These are phyloP conservation scores for Thaumetopoea pityocampa DNA, from an alignment of 1,140 invertebrate genomes.

Conservation along the genomic window DNA sequence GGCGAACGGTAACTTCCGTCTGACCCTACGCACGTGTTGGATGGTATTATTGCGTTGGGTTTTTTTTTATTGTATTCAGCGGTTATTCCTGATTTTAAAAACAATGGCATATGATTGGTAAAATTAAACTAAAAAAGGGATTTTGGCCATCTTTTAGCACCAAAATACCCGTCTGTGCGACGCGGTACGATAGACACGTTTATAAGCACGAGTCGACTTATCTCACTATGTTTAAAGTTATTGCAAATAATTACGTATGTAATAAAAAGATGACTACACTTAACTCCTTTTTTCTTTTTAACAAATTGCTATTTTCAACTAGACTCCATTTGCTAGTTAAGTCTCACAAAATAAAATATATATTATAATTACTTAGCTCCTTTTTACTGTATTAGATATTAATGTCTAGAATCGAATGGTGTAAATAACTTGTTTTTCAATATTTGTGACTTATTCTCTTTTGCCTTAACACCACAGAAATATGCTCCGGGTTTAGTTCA, in stretches of 20 bases:
- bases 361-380: not conserved
- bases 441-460: too few species aligned
- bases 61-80: constrained; percentile 3
- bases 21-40: constrained; percentile 4
- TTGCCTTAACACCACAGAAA: too few species aligned
- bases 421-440: too few species aligned
- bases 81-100: constrained; percentile 3
- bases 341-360: constrained; percentile 1
- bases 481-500: too few species aligned
- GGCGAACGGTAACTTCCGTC: constrained; percentile 19
- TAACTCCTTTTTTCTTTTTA: not conserved
- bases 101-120: not conserved
- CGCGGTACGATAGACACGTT: not conserved
- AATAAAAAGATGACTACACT: not conserved
- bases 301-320: not conserved
- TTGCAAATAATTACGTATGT: not conserved
- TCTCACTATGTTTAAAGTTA: not conserved
- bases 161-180: constrained; percentile 10
- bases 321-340: not conserved
- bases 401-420: too few species aligned
- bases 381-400: too few species aligned
- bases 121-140: constrained; percentile 7
- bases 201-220: constrained; percentile 1
- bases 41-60: not conserved
- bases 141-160: constrained; percentile 16